Evolutionary conservation across 2,888 invertebrate genomes (phyloP).

Genomic region (Autographa pulchrina): DNA sequence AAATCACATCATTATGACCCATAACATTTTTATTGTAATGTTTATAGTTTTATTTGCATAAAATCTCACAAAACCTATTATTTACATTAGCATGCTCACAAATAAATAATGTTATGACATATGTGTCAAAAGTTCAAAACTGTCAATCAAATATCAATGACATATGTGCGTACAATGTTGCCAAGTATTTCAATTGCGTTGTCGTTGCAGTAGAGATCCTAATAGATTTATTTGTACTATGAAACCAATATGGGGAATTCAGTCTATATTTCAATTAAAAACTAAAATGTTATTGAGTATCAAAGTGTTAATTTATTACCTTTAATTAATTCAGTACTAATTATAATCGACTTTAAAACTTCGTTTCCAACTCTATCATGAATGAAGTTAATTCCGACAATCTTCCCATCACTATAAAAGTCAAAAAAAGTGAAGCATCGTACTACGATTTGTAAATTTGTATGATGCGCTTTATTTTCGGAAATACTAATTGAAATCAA

Average conservation of each 20-base stretch:
- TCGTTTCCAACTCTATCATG: not conserved
- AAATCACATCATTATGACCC: constrained; percentile 24
- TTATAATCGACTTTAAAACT: not conserved
- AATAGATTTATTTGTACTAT: too few species aligned
- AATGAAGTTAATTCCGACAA: not conserved
- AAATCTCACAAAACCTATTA: too few species aligned
- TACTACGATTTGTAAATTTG: constrained; percentile 47
- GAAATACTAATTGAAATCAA: constrained; percentile 70
- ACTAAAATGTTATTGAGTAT: too few species aligned
- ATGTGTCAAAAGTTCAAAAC: not conserved
- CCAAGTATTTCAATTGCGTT: not conserved
- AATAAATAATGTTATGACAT: not conserved
- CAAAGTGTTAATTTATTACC: too few species aligned
- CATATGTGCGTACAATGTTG: not conserved
- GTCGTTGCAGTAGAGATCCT: too few species aligned
- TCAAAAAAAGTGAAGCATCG: constrained; percentile 61
- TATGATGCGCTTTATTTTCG: constrained; percentile 64
- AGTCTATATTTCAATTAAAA: too few species aligned
- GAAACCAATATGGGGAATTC: too few species aligned
- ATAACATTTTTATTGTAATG: constrained; percentile 15
- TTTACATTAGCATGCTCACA: too few species aligned
- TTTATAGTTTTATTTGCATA: not conserved
- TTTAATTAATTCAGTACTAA: not conserved
- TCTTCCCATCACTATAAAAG: constrained; percentile 42
- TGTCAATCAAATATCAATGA: too few species aligned